A percentile compares a stretch with the other conserved stretches of the same genome.
Conservation (phyloP, 2,797 vertebrate species). For the Pangasius djambal region DNA sequence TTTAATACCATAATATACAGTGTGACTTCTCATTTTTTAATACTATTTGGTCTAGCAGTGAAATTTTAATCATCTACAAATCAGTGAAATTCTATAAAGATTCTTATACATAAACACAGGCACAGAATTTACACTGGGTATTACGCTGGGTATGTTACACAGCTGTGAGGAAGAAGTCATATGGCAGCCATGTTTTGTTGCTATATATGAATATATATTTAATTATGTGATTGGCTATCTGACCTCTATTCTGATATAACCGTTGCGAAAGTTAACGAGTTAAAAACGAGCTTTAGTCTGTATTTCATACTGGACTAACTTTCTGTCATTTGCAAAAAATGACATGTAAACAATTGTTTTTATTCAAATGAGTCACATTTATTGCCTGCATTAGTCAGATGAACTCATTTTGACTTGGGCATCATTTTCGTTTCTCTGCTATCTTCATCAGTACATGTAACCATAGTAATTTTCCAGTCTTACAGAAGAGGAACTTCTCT, state of each 20-base stretch:
- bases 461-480: slow-evolving; percentile 43
- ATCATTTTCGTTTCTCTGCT: slow-evolving; percentile 44
- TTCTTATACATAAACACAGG: neutral
- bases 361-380: slow-evolving; percentile 44
- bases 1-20: neutral
- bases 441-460: slow-evolving; percentile 46
- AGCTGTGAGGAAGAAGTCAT: neutral
- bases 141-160: too few species aligned
- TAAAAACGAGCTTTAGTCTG: neutral
- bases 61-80: neutral
- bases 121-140: neutral
- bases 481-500: slow-evolving; percentile 51
- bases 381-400: slow-evolving; percentile 38
- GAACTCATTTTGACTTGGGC: slow-evolving; percentile 32
- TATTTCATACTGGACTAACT: neutral
- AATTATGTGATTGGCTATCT: neutral
- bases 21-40: neutral
- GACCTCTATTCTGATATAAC: neutral
- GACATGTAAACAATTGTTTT: neutral
- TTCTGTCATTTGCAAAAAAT: neutral
- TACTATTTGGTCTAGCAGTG: too few species aligned
- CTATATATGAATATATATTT: neutral
- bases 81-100: neutral
- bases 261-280: neutral
- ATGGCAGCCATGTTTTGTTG: neutral